Base-by-base conservation (phyloP, 2,113 vertebrate genomes). In the Xenopus borealis region DNA sequence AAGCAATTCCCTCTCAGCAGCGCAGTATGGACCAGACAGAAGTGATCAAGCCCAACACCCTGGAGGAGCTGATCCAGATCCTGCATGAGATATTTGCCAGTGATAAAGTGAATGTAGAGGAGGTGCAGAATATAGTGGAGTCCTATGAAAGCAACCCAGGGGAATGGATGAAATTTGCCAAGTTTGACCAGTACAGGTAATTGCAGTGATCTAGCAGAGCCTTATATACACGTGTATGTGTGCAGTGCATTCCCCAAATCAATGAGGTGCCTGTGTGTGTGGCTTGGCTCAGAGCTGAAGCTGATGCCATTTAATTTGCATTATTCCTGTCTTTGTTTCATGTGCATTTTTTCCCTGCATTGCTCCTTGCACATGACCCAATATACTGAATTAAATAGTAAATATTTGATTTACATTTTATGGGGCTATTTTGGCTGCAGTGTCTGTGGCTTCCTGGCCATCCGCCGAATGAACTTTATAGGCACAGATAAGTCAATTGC, bases 171-270 rank as follows among this genome's bases (percentile, higher is more conserved):
- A 80, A 84, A 44, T 98, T 87, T 69, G 94, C 95, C 7, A 92
- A 92, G 78, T 96, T 94, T 82, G 95, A 98, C 80, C 88, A 94
- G 68, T 95, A 89, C 94, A 95, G 95, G 96, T 98, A 90, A 88
- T 40, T 16, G 57, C 10, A 50, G 1, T 40, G 33, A 40, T 40
- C 33, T 40, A 27, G 23, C 23, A 4, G 8, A 40, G 6, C 33
- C 33, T 27, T 27, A 3, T 40, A 40, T 33, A 33, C 30, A 33
- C 7, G 30, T 33, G 30, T 40, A 40, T 40, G 6, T 40, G 33
- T 40, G 33, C 33, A 40, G 7, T 40, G 33, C 33, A 40, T 40
- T 40, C 33, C 8, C 6, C 8, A 40, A 40, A 40, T 40, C 8
- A 40, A 40, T 40, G 23, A 3, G 23, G 23, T 40, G 33, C 7